Base-by-base conservation (phyloP, 92 coral and sea anemone species). In the Actinostola sp. region DNA sequence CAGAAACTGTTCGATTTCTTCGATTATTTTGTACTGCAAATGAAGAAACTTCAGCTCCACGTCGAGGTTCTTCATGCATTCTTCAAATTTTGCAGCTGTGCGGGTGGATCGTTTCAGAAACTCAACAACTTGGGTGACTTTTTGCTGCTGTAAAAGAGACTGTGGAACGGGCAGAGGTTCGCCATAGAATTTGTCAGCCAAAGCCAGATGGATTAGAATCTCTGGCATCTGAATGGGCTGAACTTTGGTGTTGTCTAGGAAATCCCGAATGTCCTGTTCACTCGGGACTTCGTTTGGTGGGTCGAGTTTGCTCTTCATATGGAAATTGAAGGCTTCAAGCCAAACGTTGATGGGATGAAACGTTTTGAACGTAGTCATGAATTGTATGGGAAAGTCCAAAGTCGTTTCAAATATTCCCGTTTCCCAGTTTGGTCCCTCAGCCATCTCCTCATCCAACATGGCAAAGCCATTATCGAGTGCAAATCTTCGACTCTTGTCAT, bases 21-120 rank as follows among this genome's bases (percentile, higher is more conserved):
- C 73, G 52, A 82, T 61, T 31, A 82, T 76, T 62, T 34, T 69
- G 67, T 67, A 82, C 69, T 82, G 88, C 42, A 82, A 82, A 23
- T 82, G 88, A 54, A 82, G 88, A 54, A 82, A 82, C 73, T 82
- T 76, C 29, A 82, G 46, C 62, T 82, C 88, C 31, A 76, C 56
- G 43, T 82, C 82, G 13, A 82, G 78, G 31, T 82, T 83, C 32
- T 35, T 36, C 68, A 82, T 43, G 53, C 82, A 51, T 25, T 70
- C 73, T 53, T 61, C 33, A 36, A 58, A 82, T 69, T 70, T 82
- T 23, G 69, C 83, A 27, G 48, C 52, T 9, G 83, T 61, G n/a
- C n/a, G n/a, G 52, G 78, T 68, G 71, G 88, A 75, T 52, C 80
- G 46, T 61, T 69, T 73, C 53, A 82, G 60, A 61, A 82, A 75